Evolutionary conservation across 2,113 vertebrate species (phyloP).

Genomic region (Alouatta palliata): DNA sequence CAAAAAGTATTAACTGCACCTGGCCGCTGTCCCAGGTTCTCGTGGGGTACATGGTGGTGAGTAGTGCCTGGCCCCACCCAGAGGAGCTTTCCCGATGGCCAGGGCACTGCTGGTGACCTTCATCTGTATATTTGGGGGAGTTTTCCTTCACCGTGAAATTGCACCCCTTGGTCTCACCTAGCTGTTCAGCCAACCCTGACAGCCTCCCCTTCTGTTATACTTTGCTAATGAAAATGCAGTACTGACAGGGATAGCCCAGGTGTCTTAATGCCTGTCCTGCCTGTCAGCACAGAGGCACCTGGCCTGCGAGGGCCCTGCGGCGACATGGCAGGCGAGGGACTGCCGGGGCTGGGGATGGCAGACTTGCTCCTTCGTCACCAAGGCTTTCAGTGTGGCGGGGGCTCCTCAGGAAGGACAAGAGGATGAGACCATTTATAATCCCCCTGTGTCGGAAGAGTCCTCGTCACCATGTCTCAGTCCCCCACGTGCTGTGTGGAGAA

Average conservation of each 20-base stretch:
- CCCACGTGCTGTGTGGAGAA: background rate
- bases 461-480: background rate
- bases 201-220: background rate
- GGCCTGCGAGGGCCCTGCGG: background rate
- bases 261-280: background rate
- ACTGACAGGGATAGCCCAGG: background rate
- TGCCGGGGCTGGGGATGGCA: too few species aligned
- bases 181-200: background rate
- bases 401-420: background rate
- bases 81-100: background rate
- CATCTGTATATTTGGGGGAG: background rate
- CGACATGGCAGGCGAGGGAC: background rate
- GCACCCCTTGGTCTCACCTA: background rate
- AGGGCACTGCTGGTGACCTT: background rate
- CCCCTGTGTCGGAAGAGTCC: background rate
- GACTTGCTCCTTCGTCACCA: background rate
- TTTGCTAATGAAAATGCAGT: background rate
- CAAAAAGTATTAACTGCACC: background rate
- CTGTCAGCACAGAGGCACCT: background rate
- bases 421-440: background rate
- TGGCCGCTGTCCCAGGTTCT: background rate
- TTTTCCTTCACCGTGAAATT: background rate
- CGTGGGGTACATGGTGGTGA: background rate
- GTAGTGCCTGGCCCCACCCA: fast-evolving
- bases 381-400: background rate